Conservation (phyloP, 2,797 vertebrate species). For the Podargus strigoides region DNA sequence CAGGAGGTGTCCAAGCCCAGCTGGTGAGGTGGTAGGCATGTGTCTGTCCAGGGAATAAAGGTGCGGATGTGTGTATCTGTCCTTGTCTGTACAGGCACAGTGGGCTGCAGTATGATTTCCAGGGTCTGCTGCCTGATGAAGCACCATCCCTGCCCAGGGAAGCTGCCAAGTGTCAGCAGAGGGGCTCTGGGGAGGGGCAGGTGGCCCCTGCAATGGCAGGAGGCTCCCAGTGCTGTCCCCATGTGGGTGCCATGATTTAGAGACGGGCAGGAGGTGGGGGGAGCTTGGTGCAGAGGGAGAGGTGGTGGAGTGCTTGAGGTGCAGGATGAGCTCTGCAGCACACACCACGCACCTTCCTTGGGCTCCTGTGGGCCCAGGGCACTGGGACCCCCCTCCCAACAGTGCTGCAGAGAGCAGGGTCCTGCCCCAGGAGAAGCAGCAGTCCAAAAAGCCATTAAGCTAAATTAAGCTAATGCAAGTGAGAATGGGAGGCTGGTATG, state of each 20-base stretch:
- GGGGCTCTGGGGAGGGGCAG: neutral
- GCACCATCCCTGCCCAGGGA: neutral
- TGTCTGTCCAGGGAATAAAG: neutral
- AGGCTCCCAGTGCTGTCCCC: neutral
- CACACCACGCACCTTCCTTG: no score
- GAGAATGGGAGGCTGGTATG: neutral
- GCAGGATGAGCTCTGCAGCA: neutral
- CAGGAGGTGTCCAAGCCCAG: rapidly evolving
- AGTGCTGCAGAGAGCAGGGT: neutral
- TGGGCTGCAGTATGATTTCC: neutral
- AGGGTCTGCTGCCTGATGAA: neutral
- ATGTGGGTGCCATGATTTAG: neutral
- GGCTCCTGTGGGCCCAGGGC: neutral
- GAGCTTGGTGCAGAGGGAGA: neutral
- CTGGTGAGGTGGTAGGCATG: rapidly evolving
- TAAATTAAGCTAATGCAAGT: neutral
- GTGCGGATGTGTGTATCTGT: neutral
- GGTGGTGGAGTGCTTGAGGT: neutral
- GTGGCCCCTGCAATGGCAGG: neutral
- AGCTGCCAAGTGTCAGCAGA: neutral
- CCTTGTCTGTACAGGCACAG: neutral
- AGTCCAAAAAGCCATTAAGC: neutral
- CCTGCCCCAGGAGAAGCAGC: neutral
- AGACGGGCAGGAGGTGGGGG: neutral
- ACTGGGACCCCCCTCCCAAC: rapidly evolving